These are phyloP conservation scores for Lamproptera curius DNA, from an alignment of 2,888 invertebrate species.

Conservation along the genomic window DNA sequence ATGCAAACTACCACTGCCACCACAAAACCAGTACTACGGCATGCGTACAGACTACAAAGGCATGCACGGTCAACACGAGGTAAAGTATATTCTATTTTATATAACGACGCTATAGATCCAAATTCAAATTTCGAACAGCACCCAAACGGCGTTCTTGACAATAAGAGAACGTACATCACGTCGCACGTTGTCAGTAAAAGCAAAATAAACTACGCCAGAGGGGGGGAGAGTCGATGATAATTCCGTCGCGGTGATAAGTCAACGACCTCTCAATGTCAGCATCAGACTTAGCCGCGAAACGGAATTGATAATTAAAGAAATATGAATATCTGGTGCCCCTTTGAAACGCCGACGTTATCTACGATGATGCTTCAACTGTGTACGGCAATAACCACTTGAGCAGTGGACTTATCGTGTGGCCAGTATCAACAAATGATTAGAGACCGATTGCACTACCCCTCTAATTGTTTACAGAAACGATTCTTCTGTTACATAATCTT, in stretches of 20 bases:
- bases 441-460: constrained; percentile 11
- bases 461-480: constrained; percentile 13
- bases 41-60: too few relatives aligned
- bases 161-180: too few relatives aligned
- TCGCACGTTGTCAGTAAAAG: not conserved
- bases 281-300: constrained; percentile 48
- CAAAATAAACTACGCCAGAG: constrained; percentile 28
- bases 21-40: too few relatives aligned
- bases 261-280: constrained; percentile 72
- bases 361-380: constrained; percentile 40
- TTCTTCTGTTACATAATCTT: constrained; percentile 8
- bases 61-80: too few relatives aligned
- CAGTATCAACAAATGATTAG: constrained; percentile 17
- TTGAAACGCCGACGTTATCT: constrained; percentile 37
- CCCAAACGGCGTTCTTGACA: too few relatives aligned
- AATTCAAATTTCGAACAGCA: too few relatives aligned
- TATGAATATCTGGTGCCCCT: constrained; percentile 41
- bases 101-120: too few relatives aligned
- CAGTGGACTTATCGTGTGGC: constrained; percentile 31
- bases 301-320: constrained; percentile 49
- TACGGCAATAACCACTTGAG: constrained; percentile 33
- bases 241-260: constrained; percentile 50
- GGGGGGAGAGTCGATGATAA: constrained; percentile 51
- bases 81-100: too few relatives aligned
- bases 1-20: too few relatives aligned